phyloP scores from a whole-genome alignment of 2,888 invertebrate species.

The Eretmocerus hayati region DNA sequence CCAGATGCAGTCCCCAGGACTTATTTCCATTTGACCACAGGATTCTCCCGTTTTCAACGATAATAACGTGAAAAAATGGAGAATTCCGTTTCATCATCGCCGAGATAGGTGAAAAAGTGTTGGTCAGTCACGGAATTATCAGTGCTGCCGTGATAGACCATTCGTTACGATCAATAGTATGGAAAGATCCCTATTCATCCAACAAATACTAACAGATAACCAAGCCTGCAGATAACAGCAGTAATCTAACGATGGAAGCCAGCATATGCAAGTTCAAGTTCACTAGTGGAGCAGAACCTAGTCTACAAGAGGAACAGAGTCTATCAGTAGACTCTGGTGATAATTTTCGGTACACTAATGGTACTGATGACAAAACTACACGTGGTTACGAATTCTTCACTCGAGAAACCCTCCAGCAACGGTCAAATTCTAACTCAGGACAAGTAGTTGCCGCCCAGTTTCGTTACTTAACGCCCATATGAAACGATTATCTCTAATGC shows the following conservation, averaged over 20 bases:
- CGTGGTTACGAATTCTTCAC: slow-evolving; percentile 72
- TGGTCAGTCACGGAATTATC: too few relatives aligned
- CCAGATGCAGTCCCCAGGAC: too few relatives aligned
- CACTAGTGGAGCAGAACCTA: slow-evolving; percentile 83
- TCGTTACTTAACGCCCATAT: slow-evolving; percentile 49
- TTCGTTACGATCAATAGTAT: too few relatives aligned
- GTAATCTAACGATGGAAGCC: slow-evolving; percentile 75
- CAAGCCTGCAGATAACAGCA: too few relatives aligned
- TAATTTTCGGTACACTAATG: slow-evolving; percentile 80
- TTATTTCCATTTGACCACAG: too few relatives aligned
- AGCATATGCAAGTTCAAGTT: slow-evolving; percentile 92
- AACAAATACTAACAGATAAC: slow-evolving; percentile 73
- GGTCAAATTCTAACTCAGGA: too few relatives aligned
- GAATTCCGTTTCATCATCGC: too few relatives aligned
- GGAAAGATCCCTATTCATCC: slow-evolving; percentile 80
- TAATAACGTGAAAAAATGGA: too few relatives aligned
- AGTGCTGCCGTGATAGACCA: too few relatives aligned
- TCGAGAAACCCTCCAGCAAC: slow-evolving; percentile 61
- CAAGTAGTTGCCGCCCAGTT: too few relatives aligned
- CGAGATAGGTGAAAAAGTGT: too few relatives aligned
- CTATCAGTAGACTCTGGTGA: slow-evolving; percentile 84
- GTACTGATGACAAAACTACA: slow-evolving; percentile 75
- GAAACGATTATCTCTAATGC: slow-evolving; percentile 46
- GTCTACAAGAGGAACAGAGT: slow-evolving; percentile 86
- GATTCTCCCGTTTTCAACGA: too few relatives aligned